Base-by-base conservation (phyloP, 35 echinoderm and acorn worm species). In the Apostichopus japonicus region DNA sequence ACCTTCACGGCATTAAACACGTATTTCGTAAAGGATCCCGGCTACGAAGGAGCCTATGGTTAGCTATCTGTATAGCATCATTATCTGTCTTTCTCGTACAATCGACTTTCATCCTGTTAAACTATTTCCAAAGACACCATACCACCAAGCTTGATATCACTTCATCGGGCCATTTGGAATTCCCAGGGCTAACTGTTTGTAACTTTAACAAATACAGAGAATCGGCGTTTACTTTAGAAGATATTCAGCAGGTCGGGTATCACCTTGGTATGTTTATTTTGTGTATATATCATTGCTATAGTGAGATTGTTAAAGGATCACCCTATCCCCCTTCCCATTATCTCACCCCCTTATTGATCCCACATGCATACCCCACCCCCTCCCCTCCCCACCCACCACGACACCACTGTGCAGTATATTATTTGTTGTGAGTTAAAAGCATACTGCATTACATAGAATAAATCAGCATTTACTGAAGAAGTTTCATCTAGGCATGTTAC, bases 121-220 rank as follows among this genome's bases (percentile, higher is more conserved):
- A 81, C 70, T 99, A 55, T 87, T 17, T 82, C 14, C 55, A 87
- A 24, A 76, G 70, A 24, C 90, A 95, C 70, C 97, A 99, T 72
- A 57, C 93, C 19, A 96, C 95, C 44, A 96, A 99, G 80, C 71
- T 96, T 5, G 97, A 99, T 58, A 77, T 96, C 10, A 63, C 63
- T 11, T 95, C 93, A 23, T 62, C 52, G 0, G 44, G 22, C 0
- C 24, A 91, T 8, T 58, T 95, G 15, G 80, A 77, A 15, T 99
- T 96, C 73, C 97, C 95, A 10, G 91, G 93, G 0, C 77, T 96
- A 16, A 96, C 93, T 2, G 25, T 96, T 24, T 99, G 97, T 75
- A 99, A 99, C 81, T 91, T 95, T 51, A 99, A 99, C 92, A 99
- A 99, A 59, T 99, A 99, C 83, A 61, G 97, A 58, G 93, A 93